Evolutionary conservation across 30 jellyfish, hydroid and myxozoan genomes (phyloP).

Genomic region (Catostylus mosaicus): DNA sequence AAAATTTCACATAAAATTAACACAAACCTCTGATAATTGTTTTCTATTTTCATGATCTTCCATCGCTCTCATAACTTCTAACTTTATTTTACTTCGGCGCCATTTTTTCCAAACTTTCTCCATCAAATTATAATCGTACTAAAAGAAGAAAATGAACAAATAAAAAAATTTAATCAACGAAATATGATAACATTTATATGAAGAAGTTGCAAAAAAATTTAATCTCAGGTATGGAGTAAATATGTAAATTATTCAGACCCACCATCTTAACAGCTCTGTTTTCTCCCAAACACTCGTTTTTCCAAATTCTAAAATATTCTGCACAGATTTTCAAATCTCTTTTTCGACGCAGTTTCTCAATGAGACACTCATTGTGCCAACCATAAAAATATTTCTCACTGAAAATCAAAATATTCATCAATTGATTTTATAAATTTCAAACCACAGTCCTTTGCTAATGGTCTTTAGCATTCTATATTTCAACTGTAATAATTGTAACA

Average conservation of each 20-base stretch:
- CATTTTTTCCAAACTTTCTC: slow-evolving; percentile 42
- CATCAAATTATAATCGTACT: slow-evolving; percentile 25
- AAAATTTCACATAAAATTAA: too few species aligned
- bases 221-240: too few species aligned
- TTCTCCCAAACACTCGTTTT: slow-evolving; percentile 22
- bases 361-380: slow-evolving; percentile 28
- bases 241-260: too few species aligned
- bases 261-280: slow-evolving; percentile 41
- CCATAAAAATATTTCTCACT: slow-evolving; percentile 41
- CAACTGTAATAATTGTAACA: too few species aligned
- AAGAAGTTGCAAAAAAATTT: too few species aligned
- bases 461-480: too few species aligned
- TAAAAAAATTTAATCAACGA: too few species aligned
- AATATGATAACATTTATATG: too few species aligned
- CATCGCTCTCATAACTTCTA: slow-evolving; percentile 34
- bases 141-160: not conserved
- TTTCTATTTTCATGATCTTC: slow-evolving; percentile 23
- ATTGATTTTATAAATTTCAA: too few species aligned
- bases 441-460: too few species aligned
- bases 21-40: slow-evolving; percentile 20
- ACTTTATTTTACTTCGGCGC: slow-evolving; percentile 18
- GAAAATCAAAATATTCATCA: not conserved
- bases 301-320: slow-evolving; percentile 27
- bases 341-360: slow-evolving; percentile 18
- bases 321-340: slow-evolving; percentile 4